Evolutionary conservation across 2,888 invertebrate species (phyloP).

Genomic region (Dicranocentrus wangi): DNA sequence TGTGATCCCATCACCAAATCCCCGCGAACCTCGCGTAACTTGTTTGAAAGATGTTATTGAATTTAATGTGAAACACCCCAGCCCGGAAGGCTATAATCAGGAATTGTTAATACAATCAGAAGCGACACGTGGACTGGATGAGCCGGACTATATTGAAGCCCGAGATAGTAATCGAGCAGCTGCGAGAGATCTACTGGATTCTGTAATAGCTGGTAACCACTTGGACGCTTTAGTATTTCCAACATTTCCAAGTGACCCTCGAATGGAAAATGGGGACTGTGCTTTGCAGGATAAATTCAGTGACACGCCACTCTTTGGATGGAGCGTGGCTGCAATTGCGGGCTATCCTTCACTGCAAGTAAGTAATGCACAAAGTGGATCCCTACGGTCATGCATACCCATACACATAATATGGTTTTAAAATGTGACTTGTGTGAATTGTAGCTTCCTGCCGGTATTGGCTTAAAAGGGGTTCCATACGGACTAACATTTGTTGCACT

Average conservation of each 20-base stretch:
- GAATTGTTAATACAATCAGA: conserved; percentile 40
- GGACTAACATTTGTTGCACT: conserved; percentile 62
- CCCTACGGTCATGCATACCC: no score
- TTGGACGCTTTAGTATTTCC: conserved; percentile 53
- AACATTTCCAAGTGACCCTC: conserved; percentile 46
- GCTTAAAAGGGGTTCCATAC: conserved; percentile 48
- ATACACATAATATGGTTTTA: conserved; percentile 4
- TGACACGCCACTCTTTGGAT: conserved; percentile 10
- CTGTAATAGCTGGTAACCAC: conserved; percentile 8
- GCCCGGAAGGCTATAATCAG: conserved; percentile 52
- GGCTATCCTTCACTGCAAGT: conserved; percentile 54
- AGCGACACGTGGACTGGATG: conserved; percentile 54
- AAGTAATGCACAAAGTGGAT: background rate
- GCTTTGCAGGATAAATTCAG: background rate
- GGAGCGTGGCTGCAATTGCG: conserved; percentile 41
- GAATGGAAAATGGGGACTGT: background rate
- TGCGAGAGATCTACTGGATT: conserved; percentile 25
- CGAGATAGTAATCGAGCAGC: conserved; percentile 24
- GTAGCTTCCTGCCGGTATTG: conserved; percentile 66
- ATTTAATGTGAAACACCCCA: conserved; percentile 52
- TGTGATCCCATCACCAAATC: background rate
- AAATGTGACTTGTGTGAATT: background rate
- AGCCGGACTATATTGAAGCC: conserved; percentile 40
- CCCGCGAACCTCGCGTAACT: background rate
- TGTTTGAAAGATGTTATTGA: conserved; percentile 55